phyloP scores from a whole-genome alignment of 35 echinoderm and acorn worm species.

The Nesometra sesokonis region DNA sequence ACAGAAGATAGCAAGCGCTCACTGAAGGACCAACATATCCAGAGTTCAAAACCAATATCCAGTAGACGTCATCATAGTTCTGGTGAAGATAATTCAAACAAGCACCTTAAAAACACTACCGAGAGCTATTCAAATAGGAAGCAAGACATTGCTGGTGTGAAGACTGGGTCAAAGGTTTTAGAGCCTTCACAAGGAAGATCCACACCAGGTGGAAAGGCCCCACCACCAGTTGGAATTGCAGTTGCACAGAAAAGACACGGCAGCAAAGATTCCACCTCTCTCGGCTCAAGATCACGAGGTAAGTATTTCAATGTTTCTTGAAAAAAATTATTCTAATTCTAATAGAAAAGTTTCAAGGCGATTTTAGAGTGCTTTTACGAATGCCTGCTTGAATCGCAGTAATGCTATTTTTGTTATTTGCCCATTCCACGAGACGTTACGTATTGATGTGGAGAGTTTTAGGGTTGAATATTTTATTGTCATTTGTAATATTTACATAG shows the following conservation, averaged over 20 bases:
- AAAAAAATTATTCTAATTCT: too few species aligned
- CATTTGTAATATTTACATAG: too few species aligned
- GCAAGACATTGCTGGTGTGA: not conserved
- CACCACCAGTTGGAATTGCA: conserved; percentile 85
- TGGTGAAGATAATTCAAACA: conserved; percentile 1
- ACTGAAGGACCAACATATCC: not conserved
- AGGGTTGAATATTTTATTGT: too few species aligned
- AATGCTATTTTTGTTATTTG: too few species aligned
- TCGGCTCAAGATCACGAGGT: conserved; percentile 39
- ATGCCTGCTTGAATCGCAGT: too few species aligned
- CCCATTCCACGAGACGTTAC: too few species aligned
- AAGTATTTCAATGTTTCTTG: conserved; percentile 21
- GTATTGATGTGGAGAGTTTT: too few species aligned
- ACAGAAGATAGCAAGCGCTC: not conserved
- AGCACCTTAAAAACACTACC: not conserved
- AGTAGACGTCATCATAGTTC: not conserved
- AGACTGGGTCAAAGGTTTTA: not conserved
- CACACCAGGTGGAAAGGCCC: conserved; percentile 39
- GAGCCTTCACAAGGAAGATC: conserved; percentile 21
- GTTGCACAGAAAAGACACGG: conserved; percentile 85
- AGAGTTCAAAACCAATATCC: not conserved
- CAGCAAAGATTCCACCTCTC: not conserved
- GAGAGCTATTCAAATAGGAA: conserved; percentile 3
- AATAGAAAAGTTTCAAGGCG: too few species aligned
- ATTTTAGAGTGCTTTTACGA: too few species aligned